Conservation (phyloP, 1,140 invertebrate species). For the Aphis gossypii region DNA sequence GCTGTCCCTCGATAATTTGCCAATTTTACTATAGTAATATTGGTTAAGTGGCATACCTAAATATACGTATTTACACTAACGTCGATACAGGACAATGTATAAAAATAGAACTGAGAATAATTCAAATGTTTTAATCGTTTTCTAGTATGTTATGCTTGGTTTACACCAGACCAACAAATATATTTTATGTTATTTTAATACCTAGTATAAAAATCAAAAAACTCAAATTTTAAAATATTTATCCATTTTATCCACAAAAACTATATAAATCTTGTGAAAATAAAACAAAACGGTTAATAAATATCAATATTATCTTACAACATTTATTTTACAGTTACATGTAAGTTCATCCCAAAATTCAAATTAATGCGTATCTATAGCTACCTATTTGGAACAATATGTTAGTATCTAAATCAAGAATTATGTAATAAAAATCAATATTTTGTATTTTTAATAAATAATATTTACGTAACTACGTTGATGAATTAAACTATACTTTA, state of each 20-base stretch:
- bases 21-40: not conserved
- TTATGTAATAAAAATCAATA: too few species aligned
- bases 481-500: too few species aligned
- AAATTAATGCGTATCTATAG: too few species aligned
- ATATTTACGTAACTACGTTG: too few species aligned
- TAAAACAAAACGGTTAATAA: too few species aligned
- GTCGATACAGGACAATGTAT: not conserved
- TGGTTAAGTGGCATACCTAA: not conserved
- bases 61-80: not conserved
- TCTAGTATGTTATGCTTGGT: not conserved
- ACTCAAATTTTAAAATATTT: not conserved
- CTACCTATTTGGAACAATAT: too few species aligned
- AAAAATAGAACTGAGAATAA: not conserved
- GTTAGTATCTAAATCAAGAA: too few species aligned
- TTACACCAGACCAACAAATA: not conserved
- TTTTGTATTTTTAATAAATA: too few species aligned
- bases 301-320: too few species aligned
- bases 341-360: too few species aligned
- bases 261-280: too few species aligned
- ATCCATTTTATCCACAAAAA: not conserved
- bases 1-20: slow-evolving; percentile 17
- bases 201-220: not conserved
- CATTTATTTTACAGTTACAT: too few species aligned
- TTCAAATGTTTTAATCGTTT: not conserved
- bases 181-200: not conserved